These are phyloP conservation scores for Hyalella azteca DNA, from an alignment of 2,888 invertebrate genomes.

Conservation along the genomic window DNA sequence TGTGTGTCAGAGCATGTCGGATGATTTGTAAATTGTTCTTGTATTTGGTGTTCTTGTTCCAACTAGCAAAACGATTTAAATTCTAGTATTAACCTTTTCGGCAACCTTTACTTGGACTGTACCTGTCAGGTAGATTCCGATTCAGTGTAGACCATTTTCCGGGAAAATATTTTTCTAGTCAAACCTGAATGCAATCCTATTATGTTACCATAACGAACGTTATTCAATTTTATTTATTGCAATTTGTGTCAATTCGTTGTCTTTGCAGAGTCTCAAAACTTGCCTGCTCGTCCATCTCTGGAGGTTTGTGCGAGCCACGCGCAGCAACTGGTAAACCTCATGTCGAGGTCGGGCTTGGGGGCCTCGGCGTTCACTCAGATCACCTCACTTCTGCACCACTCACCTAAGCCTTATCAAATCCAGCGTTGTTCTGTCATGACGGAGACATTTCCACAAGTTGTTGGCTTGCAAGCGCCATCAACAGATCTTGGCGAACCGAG, in stretches of 20 bases:
- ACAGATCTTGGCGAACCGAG: background rate
- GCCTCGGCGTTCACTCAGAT: slow-evolving; percentile 95
- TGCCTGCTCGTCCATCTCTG: slow-evolving; percentile 88
- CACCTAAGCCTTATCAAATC: slow-evolving; percentile 2
- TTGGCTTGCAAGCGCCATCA: background rate
- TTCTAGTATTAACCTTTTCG: no score
- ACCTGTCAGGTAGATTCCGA: no score
- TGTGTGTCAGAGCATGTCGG: no score
- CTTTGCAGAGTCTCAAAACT: slow-evolving; percentile 82
- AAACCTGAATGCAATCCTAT: no score
- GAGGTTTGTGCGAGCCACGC: slow-evolving; percentile 92
- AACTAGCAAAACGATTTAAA: no score
- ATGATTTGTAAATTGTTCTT: no score
- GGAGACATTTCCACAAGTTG: background rate
- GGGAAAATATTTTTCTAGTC: no score
- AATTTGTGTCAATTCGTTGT: background rate
- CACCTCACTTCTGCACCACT: slow-evolving; percentile 67
- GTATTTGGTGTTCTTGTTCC: no score
- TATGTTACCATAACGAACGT: no score
- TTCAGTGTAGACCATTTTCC: no score
- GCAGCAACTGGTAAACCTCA: slow-evolving; percentile 83
- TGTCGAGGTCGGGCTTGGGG: slow-evolving; percentile 88
- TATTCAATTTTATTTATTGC: no score
- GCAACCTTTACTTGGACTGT: no score
- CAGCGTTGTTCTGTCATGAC: background rate